Conservation (phyloP, 2,888 invertebrate genomes). For the Aphelenchoides bicaudatus region DNA sequence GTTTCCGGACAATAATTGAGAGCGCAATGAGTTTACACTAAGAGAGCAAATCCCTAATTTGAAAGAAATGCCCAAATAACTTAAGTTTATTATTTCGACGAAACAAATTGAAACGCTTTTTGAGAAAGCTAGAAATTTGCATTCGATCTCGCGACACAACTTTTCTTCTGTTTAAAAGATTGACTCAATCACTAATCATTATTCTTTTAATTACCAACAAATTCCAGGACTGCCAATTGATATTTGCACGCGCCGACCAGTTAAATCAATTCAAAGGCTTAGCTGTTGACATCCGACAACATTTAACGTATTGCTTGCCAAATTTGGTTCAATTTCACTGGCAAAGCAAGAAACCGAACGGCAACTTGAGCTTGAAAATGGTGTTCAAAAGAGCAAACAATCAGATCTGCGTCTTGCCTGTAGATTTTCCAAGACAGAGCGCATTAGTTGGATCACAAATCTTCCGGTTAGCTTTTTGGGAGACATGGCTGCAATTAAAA, state of each 20-base stretch:
- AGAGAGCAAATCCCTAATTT: too few species aligned
- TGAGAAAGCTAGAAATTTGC: too few species aligned
- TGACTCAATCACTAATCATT: too few species aligned
- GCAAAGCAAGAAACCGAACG: constrained; percentile 22
- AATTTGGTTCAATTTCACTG: constrained; percentile 45
- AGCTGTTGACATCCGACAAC: constrained; percentile 29
- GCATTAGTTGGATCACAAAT: constrained; percentile 25
- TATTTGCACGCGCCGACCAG: constrained; percentile 46
- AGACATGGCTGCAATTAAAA: background rate
- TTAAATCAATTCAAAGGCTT: constrained; percentile 19
- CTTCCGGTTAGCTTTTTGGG: constrained; percentile 25
- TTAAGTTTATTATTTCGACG: too few species aligned
- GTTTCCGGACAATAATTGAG: too few species aligned
- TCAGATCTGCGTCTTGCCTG: constrained; percentile 49
- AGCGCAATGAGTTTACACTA: too few species aligned
- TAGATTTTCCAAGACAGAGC: constrained; percentile 45
- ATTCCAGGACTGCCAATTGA: constrained; percentile 49
- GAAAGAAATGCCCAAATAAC: too few species aligned
- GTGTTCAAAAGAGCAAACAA: constrained; percentile 39
- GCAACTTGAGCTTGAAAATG: constrained; percentile 28
- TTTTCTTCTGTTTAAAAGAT: too few species aligned
- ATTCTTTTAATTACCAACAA: too few species aligned
- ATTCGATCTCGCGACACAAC: too few species aligned
- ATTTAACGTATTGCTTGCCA: constrained; percentile 42
- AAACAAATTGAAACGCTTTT: too few species aligned